These are phyloP conservation scores for Bufo gargarizans DNA, from an alignment of 2,113 vertebrate species.

Conservation along the genomic window DNA sequence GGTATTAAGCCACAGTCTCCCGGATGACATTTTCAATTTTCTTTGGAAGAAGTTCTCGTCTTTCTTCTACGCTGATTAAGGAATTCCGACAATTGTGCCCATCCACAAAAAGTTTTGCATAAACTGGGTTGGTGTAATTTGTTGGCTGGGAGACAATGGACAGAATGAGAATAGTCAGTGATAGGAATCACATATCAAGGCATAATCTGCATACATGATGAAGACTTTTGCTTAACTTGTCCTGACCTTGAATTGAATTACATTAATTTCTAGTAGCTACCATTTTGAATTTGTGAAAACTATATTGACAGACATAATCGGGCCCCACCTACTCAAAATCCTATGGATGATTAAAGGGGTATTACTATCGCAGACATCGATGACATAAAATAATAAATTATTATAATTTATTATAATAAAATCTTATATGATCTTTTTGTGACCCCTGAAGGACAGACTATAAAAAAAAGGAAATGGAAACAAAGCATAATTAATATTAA, in stretches of 20 bases:
- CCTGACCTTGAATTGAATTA: neutral
- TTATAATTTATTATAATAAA: no score
- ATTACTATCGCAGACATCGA: no score
- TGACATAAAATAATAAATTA: no score
- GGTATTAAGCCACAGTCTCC: constrained; percentile 96
- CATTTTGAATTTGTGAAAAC: no score
- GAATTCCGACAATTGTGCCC: constrained; percentile 96
- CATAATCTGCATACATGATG: neutral
- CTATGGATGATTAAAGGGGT: no score
- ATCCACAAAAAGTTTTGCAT: constrained; percentile 96
- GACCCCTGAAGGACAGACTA: no score
- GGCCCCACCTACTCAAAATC: no score
- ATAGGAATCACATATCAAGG: neutral
- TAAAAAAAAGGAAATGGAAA: no score
- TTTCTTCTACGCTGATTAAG: constrained; percentile 94
- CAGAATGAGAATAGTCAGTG: constrained; percentile 55
- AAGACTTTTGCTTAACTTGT: neutral
- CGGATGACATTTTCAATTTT: constrained; percentile 98
- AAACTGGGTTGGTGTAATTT: constrained; percentile 98
- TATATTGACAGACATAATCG: no score
- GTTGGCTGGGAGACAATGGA: constrained; percentile 78
- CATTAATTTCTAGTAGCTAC: neutral
- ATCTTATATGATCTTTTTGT: no score
- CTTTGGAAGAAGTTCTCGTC: constrained; percentile 99
- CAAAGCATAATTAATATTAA: no score